Base-by-base conservation (phyloP, 2,797 vertebrate species). In the Sciurus carolinensis region DNA sequence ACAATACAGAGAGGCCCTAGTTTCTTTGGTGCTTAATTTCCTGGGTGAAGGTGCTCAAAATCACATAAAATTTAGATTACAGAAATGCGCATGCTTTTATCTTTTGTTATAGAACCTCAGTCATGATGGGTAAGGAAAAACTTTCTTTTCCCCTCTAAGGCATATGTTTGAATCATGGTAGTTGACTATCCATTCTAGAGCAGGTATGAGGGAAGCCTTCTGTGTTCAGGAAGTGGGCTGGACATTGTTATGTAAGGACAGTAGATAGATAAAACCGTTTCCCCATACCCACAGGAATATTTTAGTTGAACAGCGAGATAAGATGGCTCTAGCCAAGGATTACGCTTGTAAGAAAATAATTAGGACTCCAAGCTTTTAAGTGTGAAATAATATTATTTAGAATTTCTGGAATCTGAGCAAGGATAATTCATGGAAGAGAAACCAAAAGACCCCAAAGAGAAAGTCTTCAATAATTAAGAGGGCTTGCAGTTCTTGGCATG, bases 321-420 rank as follows among this genome's bases (percentile, higher is more conserved):
- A 71, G 33, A 64, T 39, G 36, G 5, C 12, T 67, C 59, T 0
- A 47, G 24, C 12, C 30, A 62, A 54, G 3, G 5, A 4, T 33
- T 81, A 24, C 80, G 76, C 36, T 64, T 72, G 71, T 20, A 72
- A 28, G 26, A 79, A 93, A 54, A 52, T n/a, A 47, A 47, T 44
- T 57, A 14, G 36, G 20, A 50, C 1, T 28, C 5, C 5, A 86
- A n/a, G 3, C 5, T 64, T 73, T 59, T 79, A 57, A 75, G 18
- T 50, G 7, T 87, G 4, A 90, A 42, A 80, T 81, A 59, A 71
- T 87, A 69, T 7, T 92, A 89, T 80, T 95, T 80, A 75, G 71
- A 44, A 42, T 87, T 22, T 57, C 44, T 75, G 28, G 36, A 20
- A 54, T 9, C 18, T 75, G 28, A 80, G 4, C 47, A 18, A 57